phyloP scores from a whole-genome alignment of 2,113 vertebrate genomes.

The Pogona vitticeps region DNA sequence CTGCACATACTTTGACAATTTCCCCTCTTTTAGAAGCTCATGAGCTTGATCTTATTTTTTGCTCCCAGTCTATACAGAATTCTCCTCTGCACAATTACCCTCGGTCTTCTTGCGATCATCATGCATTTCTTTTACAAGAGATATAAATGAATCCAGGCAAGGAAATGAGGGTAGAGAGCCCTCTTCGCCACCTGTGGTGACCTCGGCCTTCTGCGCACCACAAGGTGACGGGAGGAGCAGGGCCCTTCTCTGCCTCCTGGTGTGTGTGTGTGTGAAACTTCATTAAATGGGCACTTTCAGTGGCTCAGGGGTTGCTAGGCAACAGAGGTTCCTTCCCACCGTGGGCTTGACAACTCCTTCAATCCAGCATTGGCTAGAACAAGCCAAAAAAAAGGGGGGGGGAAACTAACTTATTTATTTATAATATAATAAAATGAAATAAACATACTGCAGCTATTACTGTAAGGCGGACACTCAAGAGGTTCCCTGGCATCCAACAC shows the following conservation, averaged over 20 bases:
- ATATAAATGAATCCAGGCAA: neutral
- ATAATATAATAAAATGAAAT: too few species aligned
- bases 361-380: too few species aligned
- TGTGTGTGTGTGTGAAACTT: neutral
- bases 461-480: too few species aligned
- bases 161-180: neutral
- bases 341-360: too few species aligned
- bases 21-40: neutral
- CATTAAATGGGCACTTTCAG: neutral
- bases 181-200: neutral
- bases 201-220: neutral
- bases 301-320: neutral
- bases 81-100: too few species aligned
- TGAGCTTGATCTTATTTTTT: too few species aligned
- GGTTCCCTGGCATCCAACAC: too few species aligned
- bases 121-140: neutral
- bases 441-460: too few species aligned
- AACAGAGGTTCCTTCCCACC: neutral
- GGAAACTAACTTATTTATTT: too few species aligned
- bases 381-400: too few species aligned
- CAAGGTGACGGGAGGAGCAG: neutral
- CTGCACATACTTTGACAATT: neutral
- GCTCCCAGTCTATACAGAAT: too few species aligned
- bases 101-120: too few species aligned
- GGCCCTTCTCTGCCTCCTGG: neutral